Conservation (phyloP, 2,113 vertebrate genomes). For the Microtus oregoni region DNA sequence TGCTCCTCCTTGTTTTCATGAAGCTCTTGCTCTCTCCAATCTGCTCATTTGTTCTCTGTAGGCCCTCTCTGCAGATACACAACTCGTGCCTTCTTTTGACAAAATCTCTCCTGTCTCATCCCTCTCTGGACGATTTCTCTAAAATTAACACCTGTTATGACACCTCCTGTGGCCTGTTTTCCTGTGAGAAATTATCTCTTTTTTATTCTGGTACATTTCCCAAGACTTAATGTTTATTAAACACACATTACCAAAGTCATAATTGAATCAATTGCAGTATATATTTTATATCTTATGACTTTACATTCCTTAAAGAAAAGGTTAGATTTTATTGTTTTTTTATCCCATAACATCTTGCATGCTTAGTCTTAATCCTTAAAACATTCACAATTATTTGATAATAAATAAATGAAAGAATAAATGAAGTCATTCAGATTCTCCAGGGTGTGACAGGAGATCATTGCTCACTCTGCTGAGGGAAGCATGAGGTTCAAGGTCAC, state of each 20-base stretch:
- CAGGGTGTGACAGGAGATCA: background rate
- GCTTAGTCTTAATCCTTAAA: background rate
- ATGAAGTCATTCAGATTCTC: background rate
- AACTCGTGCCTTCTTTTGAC: background rate
- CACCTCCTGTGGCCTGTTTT: background rate
- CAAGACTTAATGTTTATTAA: slow-evolving; percentile 7
- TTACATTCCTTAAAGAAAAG: background rate
- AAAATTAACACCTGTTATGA: background rate
- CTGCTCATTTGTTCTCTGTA: background rate
- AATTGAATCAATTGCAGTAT: background rate
- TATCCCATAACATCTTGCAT: background rate
- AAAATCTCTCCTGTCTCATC: background rate
- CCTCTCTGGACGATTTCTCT: background rate
- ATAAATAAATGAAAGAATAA: slow-evolving; percentile 8
- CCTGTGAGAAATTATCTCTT: background rate
- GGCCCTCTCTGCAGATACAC: background rate
- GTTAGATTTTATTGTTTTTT: background rate
- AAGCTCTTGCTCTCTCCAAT: background rate
- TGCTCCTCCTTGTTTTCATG: background rate
- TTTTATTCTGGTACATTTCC: background rate
- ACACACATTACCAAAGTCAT: background rate
- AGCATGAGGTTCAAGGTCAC: background rate
- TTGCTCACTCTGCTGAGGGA: background rate
- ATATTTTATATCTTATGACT: background rate
- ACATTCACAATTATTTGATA: background rate